A percentile compares a stretch with the other conserved stretches of the same genome.
Evolutionary conservation across 1,140 invertebrate genomes (phyloP).

Genomic region (Conus betulinus): DNA sequence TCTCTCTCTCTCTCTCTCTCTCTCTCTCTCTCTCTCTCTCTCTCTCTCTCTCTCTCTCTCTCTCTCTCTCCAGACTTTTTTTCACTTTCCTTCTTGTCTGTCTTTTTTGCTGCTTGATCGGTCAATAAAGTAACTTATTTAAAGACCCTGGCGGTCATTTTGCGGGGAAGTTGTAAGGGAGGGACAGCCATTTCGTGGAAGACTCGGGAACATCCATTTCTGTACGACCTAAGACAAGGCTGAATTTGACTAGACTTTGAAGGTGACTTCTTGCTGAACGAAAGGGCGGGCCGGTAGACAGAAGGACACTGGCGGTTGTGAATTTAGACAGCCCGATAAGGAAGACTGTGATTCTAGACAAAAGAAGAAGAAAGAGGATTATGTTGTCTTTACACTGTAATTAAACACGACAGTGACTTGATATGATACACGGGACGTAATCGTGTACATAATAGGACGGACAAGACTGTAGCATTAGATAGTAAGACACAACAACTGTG

Average conservation of each 20-base stretch:
- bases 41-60: slow-evolving; percentile 26
- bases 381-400: too few relatives aligned
- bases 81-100: neutral
- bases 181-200: neutral
- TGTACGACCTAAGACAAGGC: too few relatives aligned
- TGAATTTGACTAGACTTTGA: too few relatives aligned
- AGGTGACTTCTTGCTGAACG: neutral
- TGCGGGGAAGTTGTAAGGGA: neutral
- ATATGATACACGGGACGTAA: too few relatives aligned
- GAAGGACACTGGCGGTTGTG: too few relatives aligned
- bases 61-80: neutral
- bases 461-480: too few relatives aligned
- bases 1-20: neutral
- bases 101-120: neutral
- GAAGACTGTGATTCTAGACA: too few relatives aligned
- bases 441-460: too few relatives aligned
- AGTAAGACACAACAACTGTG: too few relatives aligned
- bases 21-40: slow-evolving; percentile 22
- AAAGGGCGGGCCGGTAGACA: neutral
- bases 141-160: slow-evolving; percentile 2
- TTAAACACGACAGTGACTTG: too few relatives aligned
- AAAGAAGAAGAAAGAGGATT: too few relatives aligned
- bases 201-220: neutral
- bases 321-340: too few relatives aligned
- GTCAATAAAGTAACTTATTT: slow-evolving; percentile 21